Base-by-base conservation (phyloP, 2,888 invertebrate genomes). In the Drosophila nr. perissopoda region DNA sequence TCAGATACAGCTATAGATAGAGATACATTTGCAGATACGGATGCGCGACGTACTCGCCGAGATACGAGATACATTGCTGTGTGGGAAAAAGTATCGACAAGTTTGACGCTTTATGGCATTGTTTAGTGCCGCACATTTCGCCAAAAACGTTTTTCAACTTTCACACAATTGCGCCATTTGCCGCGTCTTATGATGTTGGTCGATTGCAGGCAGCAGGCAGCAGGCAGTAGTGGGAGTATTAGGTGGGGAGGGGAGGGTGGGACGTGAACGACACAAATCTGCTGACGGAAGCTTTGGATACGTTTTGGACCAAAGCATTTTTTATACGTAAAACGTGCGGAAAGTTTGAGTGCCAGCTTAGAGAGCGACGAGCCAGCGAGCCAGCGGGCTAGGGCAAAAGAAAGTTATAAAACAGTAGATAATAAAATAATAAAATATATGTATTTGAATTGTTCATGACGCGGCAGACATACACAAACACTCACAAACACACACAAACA, bases 81-180 rank as follows among this genome's bases (percentile, higher is more conserved):
- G 21, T 65, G 51, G 29, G 34, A 49, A 66, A 56, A 56, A 82
- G 84, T 87, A 90, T 87, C 89, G 87, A 87, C 90, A 89, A 87
- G 90, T 90, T 90, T 87, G 87, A 90, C 89, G 87, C 89, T 87
- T 87, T 90, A 87, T 87, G 87, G 89, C 90, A 87, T 89, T 87
- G 87, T 87, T 87, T 87, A 87, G 87, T 87, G 89, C 78, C 87
- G 83, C 87, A 87, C 90, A 87, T 87, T 87, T 90, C 90, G 87
- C 89, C 89, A 88, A 86, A 86, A 87, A 90, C 87, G 87, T 87
- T 87, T 87, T 89, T 87, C 87, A 87, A 87, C 90, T 87, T 89
- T 89, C 89, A 88, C 90, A 90, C 88, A 90, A 88, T 88, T 89
- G 88, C 89, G 87, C 87, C 87, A 90, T 90, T 88, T 88, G 85